Evolutionary conservation across 2,113 vertebrate genomes (phyloP).

Genomic region (Aspidoscelis tigris): DNA sequence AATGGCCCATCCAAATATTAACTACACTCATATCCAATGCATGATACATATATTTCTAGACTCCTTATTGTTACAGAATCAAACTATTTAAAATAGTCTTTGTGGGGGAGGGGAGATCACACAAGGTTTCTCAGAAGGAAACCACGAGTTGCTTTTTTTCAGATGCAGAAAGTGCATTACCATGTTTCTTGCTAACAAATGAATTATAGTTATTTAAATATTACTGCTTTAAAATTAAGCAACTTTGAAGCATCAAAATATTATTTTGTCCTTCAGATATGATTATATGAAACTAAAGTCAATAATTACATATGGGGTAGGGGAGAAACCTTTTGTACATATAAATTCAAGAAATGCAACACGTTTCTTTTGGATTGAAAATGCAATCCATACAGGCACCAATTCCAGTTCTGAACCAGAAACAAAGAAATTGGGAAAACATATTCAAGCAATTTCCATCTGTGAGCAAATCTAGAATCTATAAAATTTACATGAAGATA

Average conservation of each 20-base stretch:
- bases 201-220: background rate
- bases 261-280: slow-evolving; percentile 14
- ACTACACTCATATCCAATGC: background rate
- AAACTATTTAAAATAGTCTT: slow-evolving; percentile 20
- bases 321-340: no score
- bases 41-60: background rate
- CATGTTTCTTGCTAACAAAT: slow-evolving; percentile 1
- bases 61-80: background rate
- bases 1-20: background rate
- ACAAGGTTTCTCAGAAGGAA: background rate
- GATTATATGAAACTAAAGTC: background rate
- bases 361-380: background rate
- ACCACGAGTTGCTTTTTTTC: background rate
- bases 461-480: slow-evolving; percentile 6
- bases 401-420: background rate
- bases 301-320: background rate
- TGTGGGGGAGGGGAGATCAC: slow-evolving; percentile 9
- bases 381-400: background rate
- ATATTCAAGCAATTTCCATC: slow-evolving; percentile 1
- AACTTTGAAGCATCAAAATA: background rate
- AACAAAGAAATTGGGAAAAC: background rate
- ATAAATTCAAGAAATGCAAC: background rate
- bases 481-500: slow-evolving; percentile 21
- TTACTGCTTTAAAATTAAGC: background rate
- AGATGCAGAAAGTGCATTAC: background rate